A percentile compares a stretch with the other conserved stretches of the same genome.
These are phyloP conservation scores for Salvelinus sp. DNA, from an alignment of 2,113 vertebrate species.

Conservation along the genomic window DNA sequence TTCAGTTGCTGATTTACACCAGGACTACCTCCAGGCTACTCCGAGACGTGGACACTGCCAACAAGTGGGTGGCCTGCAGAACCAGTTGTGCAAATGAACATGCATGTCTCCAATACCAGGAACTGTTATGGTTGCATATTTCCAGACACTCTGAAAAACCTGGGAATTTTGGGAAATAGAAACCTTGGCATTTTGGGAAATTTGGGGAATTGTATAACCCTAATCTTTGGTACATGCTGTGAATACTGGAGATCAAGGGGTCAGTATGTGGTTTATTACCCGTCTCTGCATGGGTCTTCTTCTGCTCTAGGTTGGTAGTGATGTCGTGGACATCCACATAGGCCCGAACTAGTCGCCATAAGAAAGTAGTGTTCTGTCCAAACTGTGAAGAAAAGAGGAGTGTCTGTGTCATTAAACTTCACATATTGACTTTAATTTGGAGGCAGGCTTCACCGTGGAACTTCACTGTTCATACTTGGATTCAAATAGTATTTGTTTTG, in stretches of 20 bases:
- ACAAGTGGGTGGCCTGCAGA: background rate
- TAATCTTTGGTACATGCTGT: background rate
- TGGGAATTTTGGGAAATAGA: background rate
- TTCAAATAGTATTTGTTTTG: too few relatives aligned
- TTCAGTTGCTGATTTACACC: background rate
- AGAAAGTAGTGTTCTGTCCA: slow-evolving; percentile 76
- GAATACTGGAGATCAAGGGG: background rate
- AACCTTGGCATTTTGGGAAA: background rate
- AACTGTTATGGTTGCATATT: background rate
- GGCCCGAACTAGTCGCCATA: slow-evolving; percentile 88
- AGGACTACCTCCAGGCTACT: background rate
- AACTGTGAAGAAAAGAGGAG: slow-evolving; percentile 73
- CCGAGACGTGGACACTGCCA: background rate
- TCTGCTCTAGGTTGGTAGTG: slow-evolving; percentile 79
- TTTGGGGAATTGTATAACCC: too few relatives aligned
- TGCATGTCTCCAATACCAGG: background rate
- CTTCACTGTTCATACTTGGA: background rate
- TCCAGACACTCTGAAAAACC: too few relatives aligned
- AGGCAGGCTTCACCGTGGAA: background rate
- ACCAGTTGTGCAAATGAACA: background rate
- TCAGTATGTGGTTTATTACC: slow-evolving; percentile 69
- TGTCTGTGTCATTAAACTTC: background rate
- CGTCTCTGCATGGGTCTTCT: slow-evolving; percentile 80
- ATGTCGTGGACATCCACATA: slow-evolving; percentile 87
- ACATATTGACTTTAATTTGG: background rate